These are phyloP conservation scores for Leptoteleia sp. DNA, from an alignment of 1,140 invertebrate genomes.

Conservation along the genomic window DNA sequence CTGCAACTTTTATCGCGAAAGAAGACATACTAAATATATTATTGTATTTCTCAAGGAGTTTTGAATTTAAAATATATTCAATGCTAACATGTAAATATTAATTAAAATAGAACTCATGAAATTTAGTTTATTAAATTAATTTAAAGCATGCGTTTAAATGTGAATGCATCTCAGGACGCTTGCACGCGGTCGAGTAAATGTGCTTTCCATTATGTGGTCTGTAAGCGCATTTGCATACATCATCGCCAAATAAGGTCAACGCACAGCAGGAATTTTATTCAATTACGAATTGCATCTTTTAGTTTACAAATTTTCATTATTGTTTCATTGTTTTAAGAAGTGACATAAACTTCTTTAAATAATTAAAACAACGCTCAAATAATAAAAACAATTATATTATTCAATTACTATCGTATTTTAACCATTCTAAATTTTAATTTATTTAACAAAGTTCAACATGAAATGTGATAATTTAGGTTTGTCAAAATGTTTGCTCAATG, in stretches of 20 bases:
- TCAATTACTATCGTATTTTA: no score
- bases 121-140: constrained; percentile 35
- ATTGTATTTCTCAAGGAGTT: no score
- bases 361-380: background rate
- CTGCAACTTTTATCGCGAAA: no score
- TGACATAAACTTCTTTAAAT: no score
- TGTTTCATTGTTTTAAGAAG: constrained; percentile 34
- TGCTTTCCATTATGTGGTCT: constrained; percentile 41
- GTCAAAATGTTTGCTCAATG: no score
- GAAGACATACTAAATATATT: no score
- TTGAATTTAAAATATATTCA: no score
- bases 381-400: constrained; percentile 2
- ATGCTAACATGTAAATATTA: background rate
- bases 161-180: constrained; percentile 27
- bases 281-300: constrained; percentile 37
- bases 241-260: constrained; percentile 46
- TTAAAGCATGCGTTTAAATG: constrained; percentile 13
- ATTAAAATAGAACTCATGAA: constrained; percentile 19
- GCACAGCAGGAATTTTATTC: constrained; percentile 56
- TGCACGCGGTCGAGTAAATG: constrained; percentile 37
- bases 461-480: no score
- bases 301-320: constrained; percentile 6
- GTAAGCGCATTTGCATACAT: constrained; percentile 52
- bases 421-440: no score
- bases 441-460: no score